phyloP scores from a whole-genome alignment of 2,797 vertebrate species.

The Coluber constrictor region DNA sequence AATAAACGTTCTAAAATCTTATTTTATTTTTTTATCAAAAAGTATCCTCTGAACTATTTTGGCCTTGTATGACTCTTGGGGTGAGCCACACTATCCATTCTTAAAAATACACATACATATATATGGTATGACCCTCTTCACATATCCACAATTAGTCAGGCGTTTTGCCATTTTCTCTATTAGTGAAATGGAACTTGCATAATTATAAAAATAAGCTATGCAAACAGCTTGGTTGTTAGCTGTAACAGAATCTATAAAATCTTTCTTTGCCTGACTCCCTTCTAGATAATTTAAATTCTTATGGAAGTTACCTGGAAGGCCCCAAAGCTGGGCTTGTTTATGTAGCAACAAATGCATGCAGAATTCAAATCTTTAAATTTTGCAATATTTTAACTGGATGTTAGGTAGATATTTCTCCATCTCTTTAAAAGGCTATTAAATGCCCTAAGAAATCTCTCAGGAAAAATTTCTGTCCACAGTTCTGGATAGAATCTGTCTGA shows the following conservation, averaged over 20 bases:
- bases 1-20: background rate
- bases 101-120: background rate
- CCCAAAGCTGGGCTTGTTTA: background rate
- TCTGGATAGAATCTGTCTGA: background rate
- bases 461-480: background rate
- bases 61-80: background rate
- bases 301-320: background rate
- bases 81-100: background rate
- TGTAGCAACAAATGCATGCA: background rate
- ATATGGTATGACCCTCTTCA: background rate
- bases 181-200: background rate
- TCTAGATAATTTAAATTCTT: background rate
- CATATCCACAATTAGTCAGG: background rate
- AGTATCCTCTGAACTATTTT: background rate
- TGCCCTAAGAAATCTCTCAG: background rate
- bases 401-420: background rate
- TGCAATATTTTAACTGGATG: background rate
- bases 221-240: background rate
- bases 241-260: background rate
- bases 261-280: background rate
- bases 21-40: background rate
- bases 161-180: background rate
- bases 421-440: background rate
- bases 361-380: background rate
- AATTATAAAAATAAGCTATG: conserved; percentile 3